Base-by-base conservation (phyloP, 1,140 invertebrate species). In the Monomorium pharaonis region DNA sequence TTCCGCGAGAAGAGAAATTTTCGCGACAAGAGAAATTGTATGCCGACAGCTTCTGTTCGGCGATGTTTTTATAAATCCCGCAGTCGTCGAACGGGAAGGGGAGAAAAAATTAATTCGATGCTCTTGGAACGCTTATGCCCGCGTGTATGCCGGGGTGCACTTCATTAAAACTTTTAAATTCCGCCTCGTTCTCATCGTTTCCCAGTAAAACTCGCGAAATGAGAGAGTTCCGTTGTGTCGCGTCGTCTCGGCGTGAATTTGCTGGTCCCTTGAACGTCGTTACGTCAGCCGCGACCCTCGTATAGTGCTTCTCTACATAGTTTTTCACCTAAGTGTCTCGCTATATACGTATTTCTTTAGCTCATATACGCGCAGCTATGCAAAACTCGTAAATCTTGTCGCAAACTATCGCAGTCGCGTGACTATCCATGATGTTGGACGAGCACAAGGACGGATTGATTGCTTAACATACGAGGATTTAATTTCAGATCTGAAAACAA, bases 121-220 rank as follows among this genome's bases (percentile, higher is more conserved):
- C 51, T 49, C 72, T 67, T 51, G 51, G 56, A 86, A 76, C 78
- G 87, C 69, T 86, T 85, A 60, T 54, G 27, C 42, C n/a, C 56
- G 27, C 33, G 24, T 27, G 44, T 47, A 37, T 54, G 63, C 58
- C 44, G 33, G 47, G 83, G 27, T 85, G 88, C 88, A 75, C 81
- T 89, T 88, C 70, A 89, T 90, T 89, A 87, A 89, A 89, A 90
- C 75, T 90, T 90, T 90, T 88, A 89, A 90, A 89, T 88, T 81
- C 88, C 49, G 58, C 89, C 80, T 42, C 89, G 44, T 56, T 16
- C 63, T 84, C 88, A 72, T 67, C 76, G 88, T 78, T 56, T 70
- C 51, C 56, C 67, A 72, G 30, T 37, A 49, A 81, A 87, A 85
- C 88, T 90, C 88, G 67, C 44, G 54, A 72, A 51, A 74, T 78